Evolutionary conservation across 2,113 vertebrate species (phyloP), one percentile per base, ranked within the genome.

Genomic region (Apteryx owenii): DNA sequence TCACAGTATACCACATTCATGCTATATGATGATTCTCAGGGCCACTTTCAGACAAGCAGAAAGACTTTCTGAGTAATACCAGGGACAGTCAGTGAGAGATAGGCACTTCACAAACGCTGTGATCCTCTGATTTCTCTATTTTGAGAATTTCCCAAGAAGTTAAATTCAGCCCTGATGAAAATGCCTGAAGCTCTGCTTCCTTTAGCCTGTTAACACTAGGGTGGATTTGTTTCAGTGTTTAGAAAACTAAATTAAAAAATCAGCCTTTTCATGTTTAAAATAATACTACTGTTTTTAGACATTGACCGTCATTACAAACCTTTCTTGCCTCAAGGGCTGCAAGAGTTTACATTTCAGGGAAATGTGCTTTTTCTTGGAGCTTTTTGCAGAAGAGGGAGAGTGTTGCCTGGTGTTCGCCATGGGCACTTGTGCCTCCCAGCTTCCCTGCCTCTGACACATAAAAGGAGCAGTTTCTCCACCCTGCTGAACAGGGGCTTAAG

Each of bases 161-260:
- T 78, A 93, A 95, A 82, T 70, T 80, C 68, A 90, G 29, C 36
- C 76, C 82, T 78, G 66, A 82, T 73, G 50, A 85, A 93, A 95
- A 84, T 31, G 58, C 84, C 86, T 80, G 44, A 65, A 97, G 78
- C 26, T 88, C 70, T 79, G 66, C 53, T 54, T 87, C 10, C 78
- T 56, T 92, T 38, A 42, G 22, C 70, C 48, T 87, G 66, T 75
- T 87, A 93, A 91, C 29, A 91, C 33, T 22, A n/a, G 40, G 62
- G 66, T 80, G 62, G 82, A 48, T 76, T 90, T 89, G 61, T 61
- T 85, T 81, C 78, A 56, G 28, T 58, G 29, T 76, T 79, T 91
- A 81, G 64, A 91, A 90, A 92, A 94, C 33, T 58, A 89, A 82
- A 65, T 77, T 87, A 90, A 94, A 83, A 93, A 85, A 62, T 82